Conservation (phyloP, 2,797 vertebrate genomes). For the Mormyrops attenuatus region DNA sequence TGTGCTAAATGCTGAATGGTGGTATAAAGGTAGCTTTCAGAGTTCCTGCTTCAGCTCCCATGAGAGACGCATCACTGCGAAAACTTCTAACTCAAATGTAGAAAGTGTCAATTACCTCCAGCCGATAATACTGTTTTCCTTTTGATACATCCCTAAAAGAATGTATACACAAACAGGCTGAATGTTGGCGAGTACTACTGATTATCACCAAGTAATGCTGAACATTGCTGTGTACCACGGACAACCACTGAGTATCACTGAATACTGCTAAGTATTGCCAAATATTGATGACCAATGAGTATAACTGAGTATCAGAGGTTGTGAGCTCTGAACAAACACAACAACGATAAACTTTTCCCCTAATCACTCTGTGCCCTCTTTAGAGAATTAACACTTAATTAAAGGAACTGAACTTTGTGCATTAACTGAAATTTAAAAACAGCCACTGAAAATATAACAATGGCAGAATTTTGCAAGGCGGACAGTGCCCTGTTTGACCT, state of each 20-base stretch:
- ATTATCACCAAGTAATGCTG: not conserved
- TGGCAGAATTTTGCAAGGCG: slow-evolving; percentile 10
- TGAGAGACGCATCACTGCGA: not conserved
- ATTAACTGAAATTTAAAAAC: slow-evolving; percentile 32
- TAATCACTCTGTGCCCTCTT: slow-evolving; percentile 29
- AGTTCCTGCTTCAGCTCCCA: not conserved
- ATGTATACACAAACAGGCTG: not conserved
- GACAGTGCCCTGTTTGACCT: slow-evolving; percentile 19
- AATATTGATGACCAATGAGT: not conserved
- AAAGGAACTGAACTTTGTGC: slow-evolving; percentile 32
- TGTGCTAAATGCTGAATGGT: not conserved
- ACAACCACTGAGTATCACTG: not conserved
- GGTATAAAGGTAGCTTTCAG: not conserved
- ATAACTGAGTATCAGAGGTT: not conserved
- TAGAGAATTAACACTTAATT: slow-evolving; percentile 37
- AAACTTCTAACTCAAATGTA: no score
- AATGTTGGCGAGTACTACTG: not conserved
- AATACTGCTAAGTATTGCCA: not conserved
- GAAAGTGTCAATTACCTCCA: not conserved
- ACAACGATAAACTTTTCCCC: not conserved
- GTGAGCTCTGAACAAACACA: not conserved
- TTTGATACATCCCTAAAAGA: not conserved
- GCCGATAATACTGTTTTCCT: not conserved
- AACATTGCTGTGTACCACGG: not conserved
- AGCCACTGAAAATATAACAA: slow-evolving; percentile 25